Percentiles rank a stretch among this genome's conserved stretches.
Conservation (phyloP, 2,797 vertebrate genomes). For the Stomatorhinus walkeri region DNA sequence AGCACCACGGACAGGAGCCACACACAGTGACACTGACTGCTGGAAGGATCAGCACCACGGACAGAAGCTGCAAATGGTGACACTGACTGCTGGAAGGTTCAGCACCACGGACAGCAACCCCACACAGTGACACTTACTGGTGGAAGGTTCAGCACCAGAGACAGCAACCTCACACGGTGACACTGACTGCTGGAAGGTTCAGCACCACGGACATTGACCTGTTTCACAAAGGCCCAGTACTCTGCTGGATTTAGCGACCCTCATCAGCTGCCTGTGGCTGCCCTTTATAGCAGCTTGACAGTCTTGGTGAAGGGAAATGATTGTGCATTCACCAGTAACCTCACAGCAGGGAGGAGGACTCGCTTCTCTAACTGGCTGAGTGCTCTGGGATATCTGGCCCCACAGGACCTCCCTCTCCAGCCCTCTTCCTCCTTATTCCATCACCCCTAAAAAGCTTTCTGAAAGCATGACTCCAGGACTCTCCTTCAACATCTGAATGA, state of each 20-base stretch:
- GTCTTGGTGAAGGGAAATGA: neutral
- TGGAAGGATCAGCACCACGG: neutral
- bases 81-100: neutral
- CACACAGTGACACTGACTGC: neutral
- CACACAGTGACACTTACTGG: neutral
- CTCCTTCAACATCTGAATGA: neutral
- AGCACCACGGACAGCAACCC: neutral
- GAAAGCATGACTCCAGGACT: neutral
- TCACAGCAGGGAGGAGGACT: neutral
- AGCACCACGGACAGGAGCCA: neutral
- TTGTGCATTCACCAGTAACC: neutral
- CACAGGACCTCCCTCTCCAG: neutral
- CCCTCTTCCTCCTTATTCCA: neutral
- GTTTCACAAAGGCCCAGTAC: neutral
- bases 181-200: too few relatives aligned
- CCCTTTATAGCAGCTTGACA: neutral
- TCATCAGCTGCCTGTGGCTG: neutral
- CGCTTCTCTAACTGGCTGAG: neutral
- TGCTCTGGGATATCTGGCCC: neutral
- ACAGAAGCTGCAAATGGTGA: fast-evolving
- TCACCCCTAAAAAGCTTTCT: neutral
- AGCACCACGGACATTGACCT: neutral
- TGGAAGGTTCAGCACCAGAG: neutral
- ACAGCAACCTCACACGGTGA: neutral
- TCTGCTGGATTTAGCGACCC: neutral